Conservation (phyloP, 37 sponge, comb jelly and placozoan species). For the Oscarella lobularis region DNA sequence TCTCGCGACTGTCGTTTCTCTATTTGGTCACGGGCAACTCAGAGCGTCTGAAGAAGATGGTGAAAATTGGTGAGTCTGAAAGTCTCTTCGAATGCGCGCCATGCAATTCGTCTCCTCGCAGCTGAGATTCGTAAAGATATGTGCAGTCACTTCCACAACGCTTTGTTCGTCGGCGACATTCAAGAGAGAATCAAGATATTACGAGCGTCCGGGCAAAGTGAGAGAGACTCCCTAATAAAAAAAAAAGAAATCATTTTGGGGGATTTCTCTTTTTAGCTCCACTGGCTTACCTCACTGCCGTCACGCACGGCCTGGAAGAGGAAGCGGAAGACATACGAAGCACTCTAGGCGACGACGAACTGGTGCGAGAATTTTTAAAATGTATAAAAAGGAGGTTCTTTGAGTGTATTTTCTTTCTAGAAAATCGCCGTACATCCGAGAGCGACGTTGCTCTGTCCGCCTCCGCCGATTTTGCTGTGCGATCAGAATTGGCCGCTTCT, state of each 20-base stretch:
- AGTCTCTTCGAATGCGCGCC: too few species aligned
- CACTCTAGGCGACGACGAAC: background rate
- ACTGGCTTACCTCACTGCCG: conserved; percentile 93
- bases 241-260: background rate
- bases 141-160: conserved; percentile 89
- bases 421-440: conserved; percentile 40
- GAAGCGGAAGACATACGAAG: conserved; percentile 47
- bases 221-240: background rate
- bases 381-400: background rate
- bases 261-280: conserved; percentile 25
- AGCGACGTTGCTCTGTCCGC: conserved; percentile 74
- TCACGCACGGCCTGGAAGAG: conserved; percentile 79
- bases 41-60: conserved; percentile 92
- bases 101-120: conserved; percentile 8
- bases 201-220: conserved; percentile 67
- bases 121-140: conserved; percentile 87
- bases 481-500: conserved; percentile 91
- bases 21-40: conserved; percentile 95
- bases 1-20: conserved; percentile 86
- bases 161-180: conserved; percentile 78
- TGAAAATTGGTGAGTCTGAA: conserved; percentile 90
- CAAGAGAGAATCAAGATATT: conserved; percentile 70
- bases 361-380: background rate
- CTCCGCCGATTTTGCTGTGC: conserved; percentile 51
- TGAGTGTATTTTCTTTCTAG: background rate